Conservation (phyloP, 1,140 invertebrate genomes). For the Tetramorium simillimum region DNA sequence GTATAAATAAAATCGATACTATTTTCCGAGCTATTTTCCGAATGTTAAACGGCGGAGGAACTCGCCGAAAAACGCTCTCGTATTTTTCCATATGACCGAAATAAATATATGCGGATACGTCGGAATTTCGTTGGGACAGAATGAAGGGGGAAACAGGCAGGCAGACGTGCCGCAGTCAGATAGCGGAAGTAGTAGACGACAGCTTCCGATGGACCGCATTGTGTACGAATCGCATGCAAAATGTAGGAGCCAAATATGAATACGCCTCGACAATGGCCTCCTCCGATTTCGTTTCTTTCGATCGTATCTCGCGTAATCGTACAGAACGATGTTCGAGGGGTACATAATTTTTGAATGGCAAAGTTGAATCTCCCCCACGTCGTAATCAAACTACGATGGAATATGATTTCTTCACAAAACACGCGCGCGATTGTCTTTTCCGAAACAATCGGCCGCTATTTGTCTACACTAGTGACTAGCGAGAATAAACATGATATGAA, state of each 20-base stretch:
- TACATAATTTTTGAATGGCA: conserved; percentile 53
- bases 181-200: conserved; percentile 81
- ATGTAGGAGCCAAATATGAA: conserved; percentile 78
- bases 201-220: conserved; percentile 82
- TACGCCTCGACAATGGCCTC: conserved; percentile 66
- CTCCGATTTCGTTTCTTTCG: conserved; percentile 68
- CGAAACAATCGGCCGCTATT: background rate
- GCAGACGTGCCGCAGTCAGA: conserved; percentile 68
- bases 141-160: conserved; percentile 62
- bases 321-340: conserved; percentile 42
- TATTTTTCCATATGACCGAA: conserved; percentile 52
- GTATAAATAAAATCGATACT: conserved; percentile 9
- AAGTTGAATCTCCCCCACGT: conserved; percentile 3
- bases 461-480: background rate
- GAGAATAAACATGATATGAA: background rate
- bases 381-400: conserved; percentile 12
- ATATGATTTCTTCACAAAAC: conserved; percentile 19
- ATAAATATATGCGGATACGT: conserved; percentile 65
- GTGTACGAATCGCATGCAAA: conserved; percentile 79
- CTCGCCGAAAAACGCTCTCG: conserved; percentile 54
- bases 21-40: conserved; percentile 22
- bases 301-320: conserved; percentile 61
- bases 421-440: background rate
- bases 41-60: conserved; percentile 11
- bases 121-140: conserved; percentile 66